phyloP scores from a whole-genome alignment of 2,113 vertebrate genomes.

The Perca flavescens region DNA sequence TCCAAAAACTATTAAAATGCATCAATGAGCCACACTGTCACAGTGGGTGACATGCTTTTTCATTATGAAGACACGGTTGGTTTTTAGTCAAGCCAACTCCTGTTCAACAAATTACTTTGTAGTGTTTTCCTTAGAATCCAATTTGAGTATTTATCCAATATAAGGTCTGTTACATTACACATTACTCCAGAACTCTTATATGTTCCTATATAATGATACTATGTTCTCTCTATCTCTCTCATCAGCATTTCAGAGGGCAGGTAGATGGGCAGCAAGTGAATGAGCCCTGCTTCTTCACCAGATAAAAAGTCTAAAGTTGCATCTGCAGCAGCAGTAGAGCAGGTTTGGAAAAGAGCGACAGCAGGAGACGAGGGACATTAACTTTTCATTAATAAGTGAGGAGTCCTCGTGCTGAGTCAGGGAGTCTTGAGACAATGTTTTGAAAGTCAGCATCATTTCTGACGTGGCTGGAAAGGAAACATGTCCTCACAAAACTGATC shows the following conservation, averaged over 20 bases:
- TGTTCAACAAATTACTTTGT: too few species aligned
- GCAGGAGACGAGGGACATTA: neutral
- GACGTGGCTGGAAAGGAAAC: neutral
- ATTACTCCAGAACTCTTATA: neutral
- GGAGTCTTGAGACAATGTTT: neutral
- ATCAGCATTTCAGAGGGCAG: neutral
- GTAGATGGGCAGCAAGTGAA: neutral
- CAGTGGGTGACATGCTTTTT: too few species aligned
- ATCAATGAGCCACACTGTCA: too few species aligned
- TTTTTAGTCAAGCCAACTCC: too few species aligned
- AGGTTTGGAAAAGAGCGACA: neutral
- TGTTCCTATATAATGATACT: neutral
- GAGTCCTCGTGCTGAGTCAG: slow-evolving; percentile 21
- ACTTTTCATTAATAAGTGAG: slow-evolving; percentile 3
- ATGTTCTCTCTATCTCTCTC: neutral
- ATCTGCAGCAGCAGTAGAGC: slow-evolving; percentile 19
- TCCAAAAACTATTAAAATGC: too few species aligned
- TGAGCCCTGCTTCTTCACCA: neutral
- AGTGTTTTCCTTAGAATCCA: neutral
- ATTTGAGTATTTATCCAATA: neutral
- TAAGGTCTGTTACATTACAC: neutral
- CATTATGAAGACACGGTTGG: too few species aligned
- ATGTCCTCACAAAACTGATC: neutral
- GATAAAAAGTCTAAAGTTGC: slow-evolving; percentile 8
- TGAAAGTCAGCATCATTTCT: slow-evolving; percentile 1